Base-by-base conservation (phyloP, 2,888 invertebrate species). In the Gonocerus acuteangulatus region DNA sequence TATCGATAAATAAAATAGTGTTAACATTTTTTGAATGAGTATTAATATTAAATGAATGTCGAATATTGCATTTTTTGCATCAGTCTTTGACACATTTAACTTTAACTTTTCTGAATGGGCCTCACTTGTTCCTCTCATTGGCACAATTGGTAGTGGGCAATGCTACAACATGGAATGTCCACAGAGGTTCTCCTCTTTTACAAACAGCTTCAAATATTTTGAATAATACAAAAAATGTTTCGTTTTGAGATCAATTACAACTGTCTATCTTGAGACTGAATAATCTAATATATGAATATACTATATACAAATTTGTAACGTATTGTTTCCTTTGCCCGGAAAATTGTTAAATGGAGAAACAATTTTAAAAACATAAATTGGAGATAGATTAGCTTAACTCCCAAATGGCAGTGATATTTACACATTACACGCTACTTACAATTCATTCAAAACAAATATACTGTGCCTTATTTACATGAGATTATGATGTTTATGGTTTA, bases 41-140 rank as follows among this genome's bases (percentile, higher is more conserved):
- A n/a, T n/a, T n/a, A n/a, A n/a, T n/a, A n/a, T n/a, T n/a, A n/a
- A n/a, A n/a, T n/a, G n/a, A n/a, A n/a, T n/a, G n/a, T n/a, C n/a
- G 32, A 32, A 6, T 11, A 32, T 36, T 15, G 48, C 48, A 48
- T 39, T 48, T 44, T 39, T 21, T 16, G 22, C 49, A 61, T 60
- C 63, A 63, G 60, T 63, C 60, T 62, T 51, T 32, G 48, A 23
- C 56, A 63, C 56, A 56, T 57, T 63, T 63, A 36, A 63, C 60
- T 54, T 63, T 56, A 60, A 56, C 56, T 54, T 57, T 63, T 60
- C 60, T 49, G 49, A 32, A 56, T 49, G 44, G 48, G 54, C 23
- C 39, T 62, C 18, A 9, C 47, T 34, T 63, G 4, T 59, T 49
- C 49, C 57, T 54, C 49, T 56, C 56, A 47, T 63, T 63, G 63